Evolutionary conservation across 2,797 vertebrate species (phyloP), one percentile per base, ranked within the genome.

Genomic region (Neostethus bicornis): DNA sequence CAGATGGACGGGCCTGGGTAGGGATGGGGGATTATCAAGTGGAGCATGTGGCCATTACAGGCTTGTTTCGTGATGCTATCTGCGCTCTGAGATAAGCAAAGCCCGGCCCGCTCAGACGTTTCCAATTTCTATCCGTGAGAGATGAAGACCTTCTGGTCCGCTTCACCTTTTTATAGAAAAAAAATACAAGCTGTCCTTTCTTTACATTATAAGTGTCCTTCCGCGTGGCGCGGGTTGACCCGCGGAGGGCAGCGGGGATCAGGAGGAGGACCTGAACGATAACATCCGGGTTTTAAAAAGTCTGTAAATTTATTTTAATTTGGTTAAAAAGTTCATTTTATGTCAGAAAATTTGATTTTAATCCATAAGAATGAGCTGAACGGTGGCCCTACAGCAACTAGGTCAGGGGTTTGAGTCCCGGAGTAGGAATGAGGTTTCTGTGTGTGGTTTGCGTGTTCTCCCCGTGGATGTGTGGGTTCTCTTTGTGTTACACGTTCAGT

Each of bases 91-190:
- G 90, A 92, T 91, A 90, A 91, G 87, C 66, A 58, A 80, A 65
- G 60, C 57, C 49, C 31, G 64, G 70, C 83, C 68, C n/a, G 84
- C 86, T 87, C 87, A 86, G 86, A 86, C 76, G 78, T 86, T 91
- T 90, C 87, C 87, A 87, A 87, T 90, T 91, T 91, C 88, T 88
- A 89, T 91, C 91, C 88, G 91, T 91, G 89, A 83, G 84, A 88
- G 85, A 90, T 90, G 90, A 93, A 91, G 86, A 90, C 86, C 81
- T 86, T 70, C 59, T 71, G 66, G 60, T 71, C 21, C 51, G 66
- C 61, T 77, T 72, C 80, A 80, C 73, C 65, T 77, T 77, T 73
- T 61, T 49, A 77, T 61, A 59, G n/a, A n/a, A n/a, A n/a, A n/a
- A n/a, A n/a, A n/a, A n/a, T n/a, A n/a, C n/a, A n/a, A n/a, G n/a